Evolutionary conservation across 2,888 invertebrate genomes (phyloP), one percentile per base, ranked within the genome.

Genomic region (Smittia sp.): DNA sequence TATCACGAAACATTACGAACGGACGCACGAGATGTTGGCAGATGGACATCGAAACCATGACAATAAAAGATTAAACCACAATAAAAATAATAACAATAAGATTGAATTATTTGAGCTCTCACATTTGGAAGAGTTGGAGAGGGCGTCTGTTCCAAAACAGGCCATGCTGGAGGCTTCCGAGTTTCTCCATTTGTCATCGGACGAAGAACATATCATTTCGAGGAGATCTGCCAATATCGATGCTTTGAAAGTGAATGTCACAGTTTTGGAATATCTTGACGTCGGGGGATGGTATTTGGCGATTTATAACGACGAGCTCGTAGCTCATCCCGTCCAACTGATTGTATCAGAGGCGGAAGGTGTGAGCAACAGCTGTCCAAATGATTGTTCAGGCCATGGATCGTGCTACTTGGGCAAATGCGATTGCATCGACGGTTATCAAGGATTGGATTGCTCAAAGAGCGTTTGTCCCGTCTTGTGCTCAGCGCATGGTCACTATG

Each of bases 381-480:
- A 94, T 80, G 95, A 95, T 81, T 96, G 96, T 80, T 93, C 92
- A 75, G 94, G 94, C 32, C 89, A 93, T 76, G 96, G 96, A 69
- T 93, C 93, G 65, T 96, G 96, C 82, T 93, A 94, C 83, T 88
- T 94, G 77, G 95, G 95, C 75, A 94, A 93, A 84, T 96, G 95
- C 81, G 93, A 94, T 84, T 96, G 96, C 83, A 91, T 93, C 82
- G 94, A 94, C 79, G 94, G 94, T 75, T 94, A 90, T 81, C 92
- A 93, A 84, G 94, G 94, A 77, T 87, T 89, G 76, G 91, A 91
- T 80, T 91, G 91, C 81, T 90, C 91, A 13, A 91, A 91, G 84
- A 91, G 91, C 91, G 92, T 96, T 74, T 98, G 98, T 83, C 98
- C 98, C 70, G 94, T 97, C 0, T 85, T 99, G 77, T 98, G 98